Percentiles rank a stretch among this genome's conserved stretches.
Evolutionary conservation across 2,888 invertebrate genomes (phyloP).

Genomic region (Tachina grossa): DNA sequence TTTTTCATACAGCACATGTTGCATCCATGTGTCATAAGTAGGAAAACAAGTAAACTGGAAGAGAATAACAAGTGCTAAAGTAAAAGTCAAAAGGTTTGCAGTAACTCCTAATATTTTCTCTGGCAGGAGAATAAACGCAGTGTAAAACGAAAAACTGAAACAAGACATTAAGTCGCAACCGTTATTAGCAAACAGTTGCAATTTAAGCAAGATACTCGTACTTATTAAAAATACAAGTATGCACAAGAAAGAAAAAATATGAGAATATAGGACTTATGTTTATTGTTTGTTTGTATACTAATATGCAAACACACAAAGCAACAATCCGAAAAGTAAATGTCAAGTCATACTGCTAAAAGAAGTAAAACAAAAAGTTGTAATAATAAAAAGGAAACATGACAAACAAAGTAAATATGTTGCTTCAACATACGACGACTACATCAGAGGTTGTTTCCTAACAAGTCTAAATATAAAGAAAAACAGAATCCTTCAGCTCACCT

Average conservation of each 20-base stretch:
- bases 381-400: conserved; percentile 49
- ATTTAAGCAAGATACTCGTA: conserved; percentile 46
- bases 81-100: conserved; percentile 15
- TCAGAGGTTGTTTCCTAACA: conserved; percentile 53
- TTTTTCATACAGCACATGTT: conserved; percentile 75
- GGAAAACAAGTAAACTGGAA: conserved; percentile 48
- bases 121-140: not conserved
- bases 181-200: conserved; percentile 70
- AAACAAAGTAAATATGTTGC: conserved; percentile 74
- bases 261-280: not conserved
- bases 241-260: conserved; percentile 12
- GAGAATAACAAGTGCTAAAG: conserved; percentile 53
- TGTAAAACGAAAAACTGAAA: conserved; percentile 10
- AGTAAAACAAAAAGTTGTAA: conserved; percentile 50
- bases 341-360: conserved; percentile 57
- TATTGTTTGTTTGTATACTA: too few species aligned
- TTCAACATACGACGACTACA: conserved; percentile 41
- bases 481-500: conserved; percentile 12
- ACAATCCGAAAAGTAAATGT: conserved; percentile 70
- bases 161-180: conserved; percentile 52
- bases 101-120: conserved; percentile 26
- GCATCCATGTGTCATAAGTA: conserved; percentile 74
- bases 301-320: not conserved
- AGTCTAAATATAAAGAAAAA: not conserved
- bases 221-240: conserved; percentile 51